Conservation (phyloP, 2,888 invertebrate genomes). For the Sesamia inferens region DNA sequence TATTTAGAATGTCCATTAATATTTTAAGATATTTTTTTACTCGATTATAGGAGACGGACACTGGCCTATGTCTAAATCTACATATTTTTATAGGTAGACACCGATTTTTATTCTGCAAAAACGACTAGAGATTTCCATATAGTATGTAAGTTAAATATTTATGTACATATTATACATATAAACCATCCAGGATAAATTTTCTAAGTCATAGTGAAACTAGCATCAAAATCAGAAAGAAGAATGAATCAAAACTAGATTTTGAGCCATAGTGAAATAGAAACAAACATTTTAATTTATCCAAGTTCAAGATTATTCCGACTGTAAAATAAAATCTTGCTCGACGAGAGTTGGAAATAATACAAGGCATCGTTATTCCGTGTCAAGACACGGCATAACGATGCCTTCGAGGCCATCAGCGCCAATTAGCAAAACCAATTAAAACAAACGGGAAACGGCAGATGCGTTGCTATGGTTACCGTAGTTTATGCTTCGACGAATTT, state of each 20-base stretch:
- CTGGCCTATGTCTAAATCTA: neutral
- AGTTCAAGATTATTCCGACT: slow-evolving; percentile 3
- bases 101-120: neutral
- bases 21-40: neutral
- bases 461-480: slow-evolving; percentile 43
- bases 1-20: neutral
- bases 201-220: neutral
- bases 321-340: slow-evolving; percentile 24
- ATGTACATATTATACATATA: neutral
- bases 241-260: neutral
- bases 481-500: slow-evolving; percentile 14
- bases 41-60: neutral
- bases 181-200: neutral
- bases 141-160: neutral
- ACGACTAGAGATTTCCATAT: neutral
- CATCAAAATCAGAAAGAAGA: neutral
- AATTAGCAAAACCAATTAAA: slow-evolving; percentile 69
- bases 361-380: slow-evolving; percentile 47
- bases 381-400: no score
- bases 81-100: neutral
- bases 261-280: neutral
- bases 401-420: slow-evolving; percentile 51
- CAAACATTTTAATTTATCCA: neutral
- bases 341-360: slow-evolving; percentile 43
- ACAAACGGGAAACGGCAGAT: slow-evolving; percentile 44